phyloP scores from a whole-genome alignment of 2,113 vertebrate species.

The Poeciliopsis retropinna region DNA sequence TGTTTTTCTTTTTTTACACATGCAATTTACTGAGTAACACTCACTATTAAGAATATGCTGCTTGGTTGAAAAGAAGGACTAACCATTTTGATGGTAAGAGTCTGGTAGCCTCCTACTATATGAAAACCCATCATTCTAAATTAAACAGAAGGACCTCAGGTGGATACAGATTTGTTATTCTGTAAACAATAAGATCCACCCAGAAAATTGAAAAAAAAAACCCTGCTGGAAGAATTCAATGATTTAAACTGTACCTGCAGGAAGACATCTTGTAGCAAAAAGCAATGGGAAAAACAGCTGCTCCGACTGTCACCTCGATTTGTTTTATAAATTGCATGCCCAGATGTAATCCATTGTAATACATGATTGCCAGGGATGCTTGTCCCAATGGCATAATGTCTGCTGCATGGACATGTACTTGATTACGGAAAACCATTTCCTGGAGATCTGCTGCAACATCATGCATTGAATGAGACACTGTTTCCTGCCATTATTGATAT shows the following conservation, averaged over 20 bases:
- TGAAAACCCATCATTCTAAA: conserved; percentile 27
- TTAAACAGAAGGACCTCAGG: conserved; percentile 61
- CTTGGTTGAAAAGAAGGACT: no score
- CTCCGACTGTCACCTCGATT: conserved; percentile 29
- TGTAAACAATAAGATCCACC: conserved; percentile 55
- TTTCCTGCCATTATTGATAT: conserved; percentile 30
- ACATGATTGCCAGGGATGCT: conserved; percentile 18
- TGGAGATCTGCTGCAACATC: conserved; percentile 7
- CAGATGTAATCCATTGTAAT: conserved; percentile 40
- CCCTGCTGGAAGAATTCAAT: conserved; percentile 40
- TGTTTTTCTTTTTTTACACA: no score
- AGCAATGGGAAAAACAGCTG: conserved; percentile 32
- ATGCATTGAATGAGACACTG: conserved; percentile 9
- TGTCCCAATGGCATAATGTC: conserved; percentile 19
- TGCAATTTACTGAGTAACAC: no score
- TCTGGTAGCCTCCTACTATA: neutral
- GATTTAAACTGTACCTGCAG: conserved; percentile 34
- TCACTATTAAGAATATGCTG: no score
- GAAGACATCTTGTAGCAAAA: conserved; percentile 25
- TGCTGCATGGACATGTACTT: conserved; percentile 14
- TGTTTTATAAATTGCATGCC: conserved; percentile 45
- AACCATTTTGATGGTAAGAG: no score
- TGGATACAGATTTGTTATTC: conserved; percentile 53
- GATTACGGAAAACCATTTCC: conserved; percentile 41
- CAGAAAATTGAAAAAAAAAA: conserved; percentile 1